A percentile compares a stretch with the other conserved stretches of the same genome.
Conservation (phyloP, 1,140 invertebrate species). For the Tetramorium parvispinum region DNA sequence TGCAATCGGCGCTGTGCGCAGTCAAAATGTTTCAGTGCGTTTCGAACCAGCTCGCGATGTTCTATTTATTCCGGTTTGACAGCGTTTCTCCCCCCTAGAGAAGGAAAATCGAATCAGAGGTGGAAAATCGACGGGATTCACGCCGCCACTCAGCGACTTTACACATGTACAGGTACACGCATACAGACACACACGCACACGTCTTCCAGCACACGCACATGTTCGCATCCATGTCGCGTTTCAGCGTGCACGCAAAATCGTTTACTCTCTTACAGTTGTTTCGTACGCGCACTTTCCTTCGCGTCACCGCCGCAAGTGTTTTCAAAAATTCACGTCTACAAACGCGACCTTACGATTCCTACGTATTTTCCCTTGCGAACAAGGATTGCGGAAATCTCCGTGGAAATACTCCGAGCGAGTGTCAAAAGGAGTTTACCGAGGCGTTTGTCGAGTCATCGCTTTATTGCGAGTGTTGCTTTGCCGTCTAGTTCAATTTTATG, state of each 20-base stretch:
- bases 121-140: constrained; percentile 29
- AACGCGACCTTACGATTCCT: neutral
- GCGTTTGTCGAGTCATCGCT: neutral
- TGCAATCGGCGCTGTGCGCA: neutral
- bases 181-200: constrained; percentile 59
- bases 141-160: neutral
- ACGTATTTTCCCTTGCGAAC: neutral
- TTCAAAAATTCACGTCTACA: constrained; percentile 45
- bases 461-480: constrained; percentile 5
- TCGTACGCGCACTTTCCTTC: constrained; percentile 6
- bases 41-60: neutral
- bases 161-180: constrained; percentile 28
- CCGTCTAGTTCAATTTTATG: constrained; percentile 26
- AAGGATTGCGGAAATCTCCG: neutral
- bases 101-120: constrained; percentile 20
- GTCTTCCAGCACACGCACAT: neutral
- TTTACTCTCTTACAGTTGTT: constrained; percentile 11
- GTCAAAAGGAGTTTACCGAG: neutral
- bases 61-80: constrained; percentile 21
- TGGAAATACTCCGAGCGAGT: neutral
- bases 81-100: neutral
- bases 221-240: constrained; percentile 23
- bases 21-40: constrained; percentile 25
- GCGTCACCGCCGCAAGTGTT: neutral
- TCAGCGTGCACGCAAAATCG: constrained; percentile 22